These are phyloP conservation scores for Phaedon cochleariae DNA, from an alignment of 2,888 invertebrate species.

Conservation along the genomic window DNA sequence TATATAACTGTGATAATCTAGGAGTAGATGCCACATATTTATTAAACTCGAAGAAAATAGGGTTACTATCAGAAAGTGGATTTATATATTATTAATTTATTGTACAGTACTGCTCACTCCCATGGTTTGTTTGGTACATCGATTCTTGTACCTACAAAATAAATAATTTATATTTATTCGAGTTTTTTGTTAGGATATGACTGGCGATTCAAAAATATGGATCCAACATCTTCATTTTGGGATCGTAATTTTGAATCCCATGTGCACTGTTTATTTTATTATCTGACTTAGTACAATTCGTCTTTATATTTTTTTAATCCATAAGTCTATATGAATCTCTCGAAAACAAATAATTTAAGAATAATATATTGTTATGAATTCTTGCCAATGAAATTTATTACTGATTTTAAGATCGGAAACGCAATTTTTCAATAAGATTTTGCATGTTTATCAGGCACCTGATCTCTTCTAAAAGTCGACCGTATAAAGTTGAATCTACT, in stretches of 20 bases:
- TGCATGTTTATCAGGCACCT: slow-evolving; percentile 57
- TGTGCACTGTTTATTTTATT: slow-evolving; percentile 53
- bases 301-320: slow-evolving; percentile 29
- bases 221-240: slow-evolving; percentile 2
- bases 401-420: slow-evolving; percentile 50
- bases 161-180: slow-evolving; percentile 17
- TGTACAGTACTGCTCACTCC: slow-evolving; percentile 2
- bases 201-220: neutral
- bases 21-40: slow-evolving; percentile 45
- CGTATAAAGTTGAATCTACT: slow-evolving; percentile 45
- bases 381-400: slow-evolving; percentile 49
- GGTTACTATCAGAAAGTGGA: neutral
- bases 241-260: slow-evolving; percentile 13
- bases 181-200: slow-evolving; percentile 26
- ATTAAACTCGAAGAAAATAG: slow-evolving; percentile 34
- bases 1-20: slow-evolving; percentile 44
- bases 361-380: slow-evolving; percentile 36
- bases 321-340: slow-evolving; percentile 40
- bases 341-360: slow-evolving; percentile 36
- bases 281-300: slow-evolving; percentile 44
- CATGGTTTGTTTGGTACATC: slow-evolving; percentile 37
- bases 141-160: slow-evolving; percentile 16
- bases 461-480: slow-evolving; percentile 54
- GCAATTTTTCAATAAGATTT: slow-evolving; percentile 50
- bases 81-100: neutral